A percentile compares a stretch with the other conserved stretches of the same genome.
Evolutionary conservation across 1,140 invertebrate species (phyloP).

Genomic region (Pentalonia nigronervosa): DNA sequence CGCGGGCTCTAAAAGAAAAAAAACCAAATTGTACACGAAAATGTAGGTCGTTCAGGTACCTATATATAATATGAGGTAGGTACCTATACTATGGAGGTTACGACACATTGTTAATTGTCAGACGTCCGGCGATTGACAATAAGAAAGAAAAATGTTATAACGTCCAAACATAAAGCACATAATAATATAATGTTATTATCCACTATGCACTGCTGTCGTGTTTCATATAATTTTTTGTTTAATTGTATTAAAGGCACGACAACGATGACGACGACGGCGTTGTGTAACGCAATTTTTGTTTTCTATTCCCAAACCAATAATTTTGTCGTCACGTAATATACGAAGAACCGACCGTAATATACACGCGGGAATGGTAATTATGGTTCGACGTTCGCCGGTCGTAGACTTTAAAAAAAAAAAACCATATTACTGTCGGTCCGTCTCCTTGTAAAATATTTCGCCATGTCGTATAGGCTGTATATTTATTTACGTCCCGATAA

Average conservation of each 20-base stretch:
- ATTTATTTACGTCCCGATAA: too few relatives aligned
- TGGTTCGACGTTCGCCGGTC: background rate
- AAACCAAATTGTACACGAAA: background rate
- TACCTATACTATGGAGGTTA: background rate
- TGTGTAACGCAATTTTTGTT: background rate
- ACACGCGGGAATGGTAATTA: background rate
- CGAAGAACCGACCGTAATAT: background rate
- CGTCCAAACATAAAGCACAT: background rate
- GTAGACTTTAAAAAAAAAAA: background rate
- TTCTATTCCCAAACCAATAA: conserved; percentile 21
- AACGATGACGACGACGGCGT: background rate
- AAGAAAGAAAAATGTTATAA: background rate
- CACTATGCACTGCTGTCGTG: background rate
- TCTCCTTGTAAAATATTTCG: background rate
- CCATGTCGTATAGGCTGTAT: background rate
- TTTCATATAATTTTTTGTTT: background rate
- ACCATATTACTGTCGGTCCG: background rate
- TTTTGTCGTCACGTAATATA: conserved; percentile 13
- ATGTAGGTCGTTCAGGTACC: background rate
- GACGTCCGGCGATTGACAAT: background rate
- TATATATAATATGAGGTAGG: background rate
- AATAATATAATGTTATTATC: conserved; percentile 10
- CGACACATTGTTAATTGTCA: conserved; percentile 30
- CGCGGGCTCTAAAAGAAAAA: background rate
- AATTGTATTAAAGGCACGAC: background rate